phyloP scores from a whole-genome alignment of 2,113 vertebrate genomes.

The Heloderma charlesbogerti region DNA sequence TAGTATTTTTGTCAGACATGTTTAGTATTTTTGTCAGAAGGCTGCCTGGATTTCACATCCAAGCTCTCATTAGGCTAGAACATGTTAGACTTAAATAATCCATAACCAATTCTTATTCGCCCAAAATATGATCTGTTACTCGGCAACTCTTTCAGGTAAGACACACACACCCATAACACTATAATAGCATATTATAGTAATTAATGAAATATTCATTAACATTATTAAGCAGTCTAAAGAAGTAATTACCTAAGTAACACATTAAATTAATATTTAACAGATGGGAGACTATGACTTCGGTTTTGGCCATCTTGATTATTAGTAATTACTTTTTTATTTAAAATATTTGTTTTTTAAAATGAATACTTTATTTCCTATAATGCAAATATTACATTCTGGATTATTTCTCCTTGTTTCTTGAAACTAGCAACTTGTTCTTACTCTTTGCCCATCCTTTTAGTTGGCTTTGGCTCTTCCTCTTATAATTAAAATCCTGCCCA shows the following conservation, averaged over 20 bases:
- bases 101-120: background rate
- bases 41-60: too few relatives aligned
- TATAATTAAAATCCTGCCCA: background rate
- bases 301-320: slow-evolving; percentile 1
- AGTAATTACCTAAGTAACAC: slow-evolving; percentile 42
- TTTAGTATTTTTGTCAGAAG: too few relatives aligned
- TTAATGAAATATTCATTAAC: background rate
- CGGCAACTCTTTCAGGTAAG: background rate
- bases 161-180: background rate
- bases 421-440: background rate
- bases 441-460: background rate
- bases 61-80: too few relatives aligned
- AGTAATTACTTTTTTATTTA: background rate
- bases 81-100: background rate
- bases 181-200: background rate
- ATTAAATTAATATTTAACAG: slow-evolving; percentile 65
- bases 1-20: too few relatives aligned
- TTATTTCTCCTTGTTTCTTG: background rate
- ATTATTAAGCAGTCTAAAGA: background rate
- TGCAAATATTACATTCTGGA: background rate
- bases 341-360: background rate
- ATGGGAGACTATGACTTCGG: slow-evolving; percentile 51
- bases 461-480: background rate
- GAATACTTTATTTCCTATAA: slow-evolving; percentile 23
- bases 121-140: background rate